These are phyloP conservation scores for Menura novaehollandiae DNA, from an alignment of 2,113 vertebrate species.

Conservation along the genomic window DNA sequence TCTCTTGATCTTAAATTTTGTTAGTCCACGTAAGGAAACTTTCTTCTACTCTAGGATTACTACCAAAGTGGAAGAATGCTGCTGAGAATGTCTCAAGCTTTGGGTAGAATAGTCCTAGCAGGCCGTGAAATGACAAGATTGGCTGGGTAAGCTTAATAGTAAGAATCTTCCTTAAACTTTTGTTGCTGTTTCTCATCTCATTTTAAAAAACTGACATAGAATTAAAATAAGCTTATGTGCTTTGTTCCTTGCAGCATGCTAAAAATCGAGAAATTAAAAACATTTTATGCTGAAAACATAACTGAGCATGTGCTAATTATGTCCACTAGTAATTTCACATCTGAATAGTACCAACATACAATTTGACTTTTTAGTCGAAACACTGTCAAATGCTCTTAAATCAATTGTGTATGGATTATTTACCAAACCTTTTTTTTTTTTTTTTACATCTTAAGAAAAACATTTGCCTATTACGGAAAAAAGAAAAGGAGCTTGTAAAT, in stretches of 20 bases:
- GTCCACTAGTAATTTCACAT: not conserved
- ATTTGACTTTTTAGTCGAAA: not conserved
- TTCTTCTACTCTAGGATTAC: constrained; percentile 83
- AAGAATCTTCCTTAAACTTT: not conserved
- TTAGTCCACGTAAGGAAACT: not conserved
- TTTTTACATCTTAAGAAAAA: not conserved
- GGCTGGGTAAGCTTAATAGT: constrained; percentile 80
- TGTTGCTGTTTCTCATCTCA: not conserved
- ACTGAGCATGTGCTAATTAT: not conserved
- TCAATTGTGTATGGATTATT: not conserved
- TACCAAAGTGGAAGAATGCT: constrained; percentile 98
- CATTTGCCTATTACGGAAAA: not conserved
- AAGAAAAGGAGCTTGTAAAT: not conserved
- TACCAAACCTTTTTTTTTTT: not conserved
- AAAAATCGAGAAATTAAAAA: not conserved
- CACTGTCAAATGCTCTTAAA: not conserved
- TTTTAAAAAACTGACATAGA: not conserved
- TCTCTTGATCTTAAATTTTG: not conserved
- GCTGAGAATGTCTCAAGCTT: constrained; percentile 93
- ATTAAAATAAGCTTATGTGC: not conserved
- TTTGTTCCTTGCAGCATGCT: not conserved
- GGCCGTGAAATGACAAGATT: constrained; percentile 97
- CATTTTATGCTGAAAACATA: not conserved
- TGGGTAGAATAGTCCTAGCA: constrained; percentile 94
- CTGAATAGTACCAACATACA: not conserved